Conservation (phyloP, 2,888 invertebrate species). For the Torymus texanus region DNA sequence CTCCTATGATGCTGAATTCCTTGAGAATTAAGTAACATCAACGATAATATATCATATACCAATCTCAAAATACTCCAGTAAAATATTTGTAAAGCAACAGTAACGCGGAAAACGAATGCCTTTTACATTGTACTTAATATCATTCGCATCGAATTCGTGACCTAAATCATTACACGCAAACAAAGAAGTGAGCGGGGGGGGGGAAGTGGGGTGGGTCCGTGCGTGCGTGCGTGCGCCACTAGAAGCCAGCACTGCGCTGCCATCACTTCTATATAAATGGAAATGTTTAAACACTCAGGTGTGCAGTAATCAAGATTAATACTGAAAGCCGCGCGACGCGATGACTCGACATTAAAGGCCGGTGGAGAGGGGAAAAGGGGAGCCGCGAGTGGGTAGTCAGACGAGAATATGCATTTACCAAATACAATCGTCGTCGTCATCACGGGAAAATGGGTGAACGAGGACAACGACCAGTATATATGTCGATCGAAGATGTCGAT, state of each 20-base stretch:
- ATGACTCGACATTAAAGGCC: slow-evolving; percentile 39
- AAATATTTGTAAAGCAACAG: no score
- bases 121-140: no score
- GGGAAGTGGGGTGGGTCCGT: no score
- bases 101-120: no score
- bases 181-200: neutral
- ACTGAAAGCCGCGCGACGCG: slow-evolving; percentile 25
- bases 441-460: neutral
- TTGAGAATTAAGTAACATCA: no score
- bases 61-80: no score
- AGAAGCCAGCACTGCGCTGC: neutral
- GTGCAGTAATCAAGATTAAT: slow-evolving; percentile 42
- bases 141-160: slow-evolving; percentile 20
- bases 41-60: no score
- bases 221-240: neutral
- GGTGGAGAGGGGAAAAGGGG: neutral
- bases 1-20: no score
- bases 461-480: neutral
- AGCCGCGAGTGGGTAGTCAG: neutral
- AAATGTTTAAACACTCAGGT: slow-evolving; percentile 30
- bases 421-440: slow-evolving; percentile 8
- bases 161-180: slow-evolving; percentile 15
- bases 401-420: slow-evolving; percentile 34
- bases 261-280: slow-evolving; percentile 15
- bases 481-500: slow-evolving; percentile 6